phyloP scores from a whole-genome alignment of 2,797 vertebrate genomes.

The Myiotriccus ornatus region DNA sequence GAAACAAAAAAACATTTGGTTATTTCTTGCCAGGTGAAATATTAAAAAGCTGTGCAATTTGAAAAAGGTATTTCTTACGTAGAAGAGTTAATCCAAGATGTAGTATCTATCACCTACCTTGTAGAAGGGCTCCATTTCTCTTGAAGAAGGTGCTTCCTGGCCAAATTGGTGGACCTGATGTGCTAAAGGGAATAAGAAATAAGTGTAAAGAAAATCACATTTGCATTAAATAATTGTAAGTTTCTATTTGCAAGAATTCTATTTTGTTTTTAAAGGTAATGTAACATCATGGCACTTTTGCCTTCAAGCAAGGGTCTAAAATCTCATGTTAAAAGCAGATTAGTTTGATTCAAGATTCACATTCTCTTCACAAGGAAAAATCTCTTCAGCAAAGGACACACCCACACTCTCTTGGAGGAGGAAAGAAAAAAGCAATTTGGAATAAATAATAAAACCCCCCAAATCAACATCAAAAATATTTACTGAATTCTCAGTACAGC shows the following conservation, averaged over 20 bases:
- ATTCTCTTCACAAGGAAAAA: slow-evolving; percentile 8
- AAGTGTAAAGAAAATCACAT: slow-evolving; percentile 22
- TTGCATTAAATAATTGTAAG: neutral
- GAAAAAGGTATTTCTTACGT: neutral
- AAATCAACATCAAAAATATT: neutral
- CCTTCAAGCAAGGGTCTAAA: slow-evolving; percentile 17
- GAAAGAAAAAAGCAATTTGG: neutral
- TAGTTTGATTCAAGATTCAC: slow-evolving; percentile 42
- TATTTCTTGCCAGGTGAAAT: neutral
- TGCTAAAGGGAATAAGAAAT: slow-evolving; percentile 72
- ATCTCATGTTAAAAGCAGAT: slow-evolving; percentile 26
- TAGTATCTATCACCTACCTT: slow-evolving; percentile 81
- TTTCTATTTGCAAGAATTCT: neutral
- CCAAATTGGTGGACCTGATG: slow-evolving; percentile 92
- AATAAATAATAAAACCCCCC: neutral
- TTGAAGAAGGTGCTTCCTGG: slow-evolving; percentile 95
- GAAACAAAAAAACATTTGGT: slow-evolving; percentile 11
- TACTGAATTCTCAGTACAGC: neutral
- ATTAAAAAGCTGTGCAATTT: neutral
- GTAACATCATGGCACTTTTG: neutral
- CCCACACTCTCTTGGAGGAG: neutral
- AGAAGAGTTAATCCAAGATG: neutral
- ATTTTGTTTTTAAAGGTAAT: neutral
- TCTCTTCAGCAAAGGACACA: neutral
- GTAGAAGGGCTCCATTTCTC: slow-evolving; percentile 92